These are phyloP conservation scores for Sesamia inferens DNA, from an alignment of 2,888 invertebrate species.

Conservation along the genomic window DNA sequence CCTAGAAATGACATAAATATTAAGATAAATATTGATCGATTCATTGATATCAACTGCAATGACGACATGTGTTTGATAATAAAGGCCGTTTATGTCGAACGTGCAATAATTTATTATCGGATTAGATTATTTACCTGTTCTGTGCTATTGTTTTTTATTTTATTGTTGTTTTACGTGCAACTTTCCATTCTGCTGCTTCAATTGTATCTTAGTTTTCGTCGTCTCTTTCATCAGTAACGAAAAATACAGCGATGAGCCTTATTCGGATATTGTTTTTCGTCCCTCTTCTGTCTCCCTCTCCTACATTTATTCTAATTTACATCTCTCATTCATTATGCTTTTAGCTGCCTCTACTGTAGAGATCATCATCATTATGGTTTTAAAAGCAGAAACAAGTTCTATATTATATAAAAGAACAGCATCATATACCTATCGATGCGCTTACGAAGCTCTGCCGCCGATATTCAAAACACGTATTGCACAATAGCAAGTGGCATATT, in stretches of 20 bases:
- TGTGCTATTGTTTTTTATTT: neutral
- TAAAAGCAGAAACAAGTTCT: neutral
- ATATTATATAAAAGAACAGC: slow-evolving; percentile 1
- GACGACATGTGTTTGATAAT: slow-evolving; percentile 45
- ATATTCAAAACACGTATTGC: slow-evolving; percentile 56
- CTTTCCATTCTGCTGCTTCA: neutral
- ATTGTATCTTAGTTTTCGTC: neutral
- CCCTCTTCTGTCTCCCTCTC: neutral
- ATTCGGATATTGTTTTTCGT: neutral
- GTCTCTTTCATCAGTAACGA: neutral
- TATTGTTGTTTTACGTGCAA: neutral
- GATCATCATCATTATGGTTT: neutral
- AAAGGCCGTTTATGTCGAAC: slow-evolving; percentile 1
- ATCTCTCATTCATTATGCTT: neutral
- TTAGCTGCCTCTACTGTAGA: no score
- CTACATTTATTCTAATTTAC: neutral
- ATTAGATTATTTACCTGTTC: slow-evolving; percentile 3
- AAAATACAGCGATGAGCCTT: no score
- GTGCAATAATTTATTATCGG: slow-evolving; percentile 9
- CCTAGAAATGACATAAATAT: slow-evolving; percentile 32
- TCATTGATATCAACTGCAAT: slow-evolving; percentile 48
- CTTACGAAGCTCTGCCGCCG: slow-evolving; percentile 29
- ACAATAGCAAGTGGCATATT: slow-evolving; percentile 57
- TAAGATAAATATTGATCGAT: slow-evolving; percentile 47
- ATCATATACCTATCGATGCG: slow-evolving; percentile 20